Conservation (phyloP, 2,888 invertebrate species). For the Himalopsyche anomala region DNA sequence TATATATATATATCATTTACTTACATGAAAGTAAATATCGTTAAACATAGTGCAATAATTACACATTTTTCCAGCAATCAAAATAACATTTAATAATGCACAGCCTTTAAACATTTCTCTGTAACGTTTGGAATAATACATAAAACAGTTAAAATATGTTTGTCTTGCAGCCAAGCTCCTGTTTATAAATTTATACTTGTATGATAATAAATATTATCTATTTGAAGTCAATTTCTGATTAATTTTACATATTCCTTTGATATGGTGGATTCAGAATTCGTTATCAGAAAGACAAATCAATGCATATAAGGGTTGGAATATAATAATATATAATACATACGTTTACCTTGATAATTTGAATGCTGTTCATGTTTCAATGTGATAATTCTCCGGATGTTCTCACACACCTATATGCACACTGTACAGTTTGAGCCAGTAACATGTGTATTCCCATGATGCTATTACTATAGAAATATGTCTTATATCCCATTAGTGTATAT, state of each 20-base stretch:
- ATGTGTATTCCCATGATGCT: constrained; percentile 48
- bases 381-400: constrained; percentile 46
- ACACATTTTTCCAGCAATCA: too few relatives aligned
- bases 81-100: too few relatives aligned
- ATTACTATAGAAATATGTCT: constrained; percentile 49
- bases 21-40: too few relatives aligned
- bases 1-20: too few relatives aligned
- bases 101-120: too few relatives aligned
- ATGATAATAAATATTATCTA: too few relatives aligned
- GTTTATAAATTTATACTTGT: too few relatives aligned
- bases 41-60: too few relatives aligned
- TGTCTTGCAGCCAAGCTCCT: too few relatives aligned
- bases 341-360: constrained; percentile 18
- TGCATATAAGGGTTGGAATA: background rate
- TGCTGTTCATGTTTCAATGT: constrained; percentile 26
- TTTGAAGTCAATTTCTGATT: too few relatives aligned
- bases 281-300: background rate
- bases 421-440: constrained; percentile 36
- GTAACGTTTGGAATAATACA: too few relatives aligned
- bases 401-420: background rate
- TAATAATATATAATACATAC: background rate
- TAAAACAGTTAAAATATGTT: too few relatives aligned
- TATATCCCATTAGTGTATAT: constrained; percentile 48
- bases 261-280: background rate
- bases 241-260: background rate